Percentiles rank a stretch among this genome's conserved stretches.
These are phyloP conservation scores for Ephialtes manifestator DNA, from an alignment of 2,888 invertebrate genomes.

Conservation along the genomic window DNA sequence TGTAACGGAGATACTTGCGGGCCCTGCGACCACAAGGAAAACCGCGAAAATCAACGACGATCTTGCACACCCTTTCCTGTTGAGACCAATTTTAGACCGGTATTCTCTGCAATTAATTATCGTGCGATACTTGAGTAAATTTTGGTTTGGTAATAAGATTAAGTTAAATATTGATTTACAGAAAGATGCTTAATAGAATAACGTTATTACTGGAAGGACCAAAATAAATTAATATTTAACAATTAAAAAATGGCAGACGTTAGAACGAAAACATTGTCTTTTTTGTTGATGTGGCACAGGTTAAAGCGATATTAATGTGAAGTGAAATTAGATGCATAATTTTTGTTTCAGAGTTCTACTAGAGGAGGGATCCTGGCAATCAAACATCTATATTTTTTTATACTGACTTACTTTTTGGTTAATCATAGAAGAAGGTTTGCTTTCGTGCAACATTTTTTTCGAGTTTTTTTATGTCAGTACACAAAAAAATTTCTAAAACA, in stretches of 20 bases:
- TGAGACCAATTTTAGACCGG: constrained; percentile 36
- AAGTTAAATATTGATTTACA: neutral
- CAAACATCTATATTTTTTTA: no score
- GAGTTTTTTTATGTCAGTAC: no score
- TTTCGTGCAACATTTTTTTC: no score
- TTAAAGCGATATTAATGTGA: neutral
- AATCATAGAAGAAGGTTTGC: no score
- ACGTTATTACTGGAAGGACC: neutral
- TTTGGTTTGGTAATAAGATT: neutral
- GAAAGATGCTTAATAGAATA: neutral
- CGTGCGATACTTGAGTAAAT: neutral
- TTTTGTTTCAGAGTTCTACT: no score
- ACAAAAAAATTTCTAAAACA: no score
- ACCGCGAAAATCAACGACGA: constrained; percentile 26
- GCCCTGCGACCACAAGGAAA: constrained; percentile 41
- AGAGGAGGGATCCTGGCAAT: no score
- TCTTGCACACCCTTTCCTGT: neutral
- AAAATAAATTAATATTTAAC: no score
- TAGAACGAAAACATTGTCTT: no score
- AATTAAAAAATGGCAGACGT: neutral
- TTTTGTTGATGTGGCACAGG: no score
- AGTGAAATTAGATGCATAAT: no score
- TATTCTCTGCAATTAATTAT: neutral
- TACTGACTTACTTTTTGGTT: no score
- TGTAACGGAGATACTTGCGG: constrained; percentile 76